These are phyloP conservation scores for Pycnonotus jocosus DNA, from an alignment of 2,113 vertebrate species.

Conservation along the genomic window DNA sequence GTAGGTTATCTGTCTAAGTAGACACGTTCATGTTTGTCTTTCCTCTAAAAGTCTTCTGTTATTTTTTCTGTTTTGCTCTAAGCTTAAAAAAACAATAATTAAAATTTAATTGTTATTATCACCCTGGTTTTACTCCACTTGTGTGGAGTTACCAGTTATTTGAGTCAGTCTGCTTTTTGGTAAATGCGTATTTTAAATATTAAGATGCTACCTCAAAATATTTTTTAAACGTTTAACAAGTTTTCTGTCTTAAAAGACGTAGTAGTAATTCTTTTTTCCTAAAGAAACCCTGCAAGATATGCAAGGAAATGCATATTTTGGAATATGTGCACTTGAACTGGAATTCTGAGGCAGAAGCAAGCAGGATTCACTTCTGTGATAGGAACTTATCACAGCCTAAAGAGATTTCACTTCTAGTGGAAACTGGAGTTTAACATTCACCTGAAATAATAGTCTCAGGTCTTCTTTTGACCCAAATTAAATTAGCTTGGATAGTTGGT, in stretches of 20 bases:
- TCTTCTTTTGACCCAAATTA: not conserved
- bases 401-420: not conserved
- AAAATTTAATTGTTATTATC: not conserved
- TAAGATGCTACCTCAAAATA: not conserved
- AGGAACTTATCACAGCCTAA: not conserved
- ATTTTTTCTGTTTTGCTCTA: not conserved
- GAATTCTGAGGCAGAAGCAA: not conserved
- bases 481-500: not conserved
- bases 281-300: not conserved
- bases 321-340: not conserved
- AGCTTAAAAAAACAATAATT: not conserved
- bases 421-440: not conserved
- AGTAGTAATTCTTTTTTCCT: not conserved
- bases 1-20: not conserved
- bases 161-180: not conserved
- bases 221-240: not conserved
- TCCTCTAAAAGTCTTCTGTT: not conserved
- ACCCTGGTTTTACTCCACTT: not conserved
- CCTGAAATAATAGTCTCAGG: not conserved
- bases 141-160: not conserved
- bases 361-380: not conserved
- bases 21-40: not conserved
- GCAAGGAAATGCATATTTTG: not conserved
- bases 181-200: not conserved
- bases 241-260: not conserved